Percentiles rank a stretch among this genome's conserved stretches.
phyloP scores from a whole-genome alignment of 2,797 vertebrate species.

The Phrynocephalus guinanensis region DNA sequence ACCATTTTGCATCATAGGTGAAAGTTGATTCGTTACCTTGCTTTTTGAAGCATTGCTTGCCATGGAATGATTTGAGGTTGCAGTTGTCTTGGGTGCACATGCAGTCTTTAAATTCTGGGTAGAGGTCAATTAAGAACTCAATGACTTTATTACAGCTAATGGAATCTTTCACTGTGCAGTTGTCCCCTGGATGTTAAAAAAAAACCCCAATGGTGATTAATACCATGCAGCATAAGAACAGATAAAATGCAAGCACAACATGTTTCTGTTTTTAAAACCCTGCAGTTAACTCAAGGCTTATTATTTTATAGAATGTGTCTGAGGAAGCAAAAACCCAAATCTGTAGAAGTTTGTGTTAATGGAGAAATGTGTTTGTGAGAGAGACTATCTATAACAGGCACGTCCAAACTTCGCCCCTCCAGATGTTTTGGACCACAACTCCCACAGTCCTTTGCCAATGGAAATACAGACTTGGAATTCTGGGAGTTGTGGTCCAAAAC shows the following conservation, averaged over 20 bases:
- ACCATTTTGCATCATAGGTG: neutral
- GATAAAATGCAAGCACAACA: neutral
- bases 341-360: too few relatives aligned
- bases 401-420: too few relatives aligned
- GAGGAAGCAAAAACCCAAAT: neutral
- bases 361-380: too few relatives aligned
- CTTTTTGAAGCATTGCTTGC: slow-evolving; percentile 74
- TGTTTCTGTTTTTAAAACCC: neutral
- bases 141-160: slow-evolving; percentile 83
- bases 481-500: too few relatives aligned
- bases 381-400: too few relatives aligned
- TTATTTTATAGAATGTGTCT: neutral
- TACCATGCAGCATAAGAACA: neutral
- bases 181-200: slow-evolving; percentile 78
- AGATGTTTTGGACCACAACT: too few relatives aligned
- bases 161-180: slow-evolving; percentile 80
- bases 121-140: slow-evolving; percentile 75
- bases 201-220: slow-evolving; percentile 35
- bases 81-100: slow-evolving; percentile 81
- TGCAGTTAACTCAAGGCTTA: too few relatives aligned
- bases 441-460: too few relatives aligned
- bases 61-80: slow-evolving; percentile 74
- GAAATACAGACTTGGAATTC: too few relatives aligned
- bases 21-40: slow-evolving; percentile 69
- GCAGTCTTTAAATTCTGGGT: slow-evolving; percentile 81